Evolutionary conservation across 2,113 vertebrate species (phyloP).

Genomic region (Tinamus guttatus): DNA sequence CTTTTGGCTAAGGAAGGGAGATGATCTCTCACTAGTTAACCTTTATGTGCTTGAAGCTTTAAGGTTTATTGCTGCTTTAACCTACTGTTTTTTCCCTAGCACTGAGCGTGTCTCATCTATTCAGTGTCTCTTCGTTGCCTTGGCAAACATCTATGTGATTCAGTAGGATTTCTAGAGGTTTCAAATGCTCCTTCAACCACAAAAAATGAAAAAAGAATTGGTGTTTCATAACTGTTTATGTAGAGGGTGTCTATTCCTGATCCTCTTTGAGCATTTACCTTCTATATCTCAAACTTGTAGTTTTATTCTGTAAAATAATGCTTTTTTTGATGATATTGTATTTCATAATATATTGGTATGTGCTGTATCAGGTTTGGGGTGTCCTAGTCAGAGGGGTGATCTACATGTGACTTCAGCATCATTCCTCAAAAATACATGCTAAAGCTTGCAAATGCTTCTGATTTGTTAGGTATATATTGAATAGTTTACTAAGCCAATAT

Average conservation of each 20-base stretch:
- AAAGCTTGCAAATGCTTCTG: background rate
- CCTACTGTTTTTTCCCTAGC: background rate
- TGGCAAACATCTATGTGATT: conserved; percentile 10
- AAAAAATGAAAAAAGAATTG: background rate
- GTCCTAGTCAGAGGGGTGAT: background rate
- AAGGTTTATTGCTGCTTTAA: background rate
- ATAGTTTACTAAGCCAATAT: background rate
- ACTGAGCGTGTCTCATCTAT: background rate
- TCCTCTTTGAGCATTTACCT: conserved; percentile 13
- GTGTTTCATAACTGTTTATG: background rate
- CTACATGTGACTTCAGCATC: too few species aligned
- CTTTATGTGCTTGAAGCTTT: background rate
- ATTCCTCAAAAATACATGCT: background rate
- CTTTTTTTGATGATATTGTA: background rate
- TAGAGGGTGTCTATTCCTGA: conserved; percentile 31
- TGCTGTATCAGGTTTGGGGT: background rate
- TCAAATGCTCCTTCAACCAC: background rate
- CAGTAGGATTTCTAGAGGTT: conserved; percentile 41
- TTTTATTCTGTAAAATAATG: background rate
- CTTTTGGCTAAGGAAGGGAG: background rate
- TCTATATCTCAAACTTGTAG: background rate
- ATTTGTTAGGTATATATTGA: background rate
- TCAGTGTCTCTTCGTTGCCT: background rate
- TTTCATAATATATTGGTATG: background rate
- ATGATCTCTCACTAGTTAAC: background rate